Conservation (phyloP, 2,888 invertebrate species). For the Margaritifera margaritifera region DNA sequence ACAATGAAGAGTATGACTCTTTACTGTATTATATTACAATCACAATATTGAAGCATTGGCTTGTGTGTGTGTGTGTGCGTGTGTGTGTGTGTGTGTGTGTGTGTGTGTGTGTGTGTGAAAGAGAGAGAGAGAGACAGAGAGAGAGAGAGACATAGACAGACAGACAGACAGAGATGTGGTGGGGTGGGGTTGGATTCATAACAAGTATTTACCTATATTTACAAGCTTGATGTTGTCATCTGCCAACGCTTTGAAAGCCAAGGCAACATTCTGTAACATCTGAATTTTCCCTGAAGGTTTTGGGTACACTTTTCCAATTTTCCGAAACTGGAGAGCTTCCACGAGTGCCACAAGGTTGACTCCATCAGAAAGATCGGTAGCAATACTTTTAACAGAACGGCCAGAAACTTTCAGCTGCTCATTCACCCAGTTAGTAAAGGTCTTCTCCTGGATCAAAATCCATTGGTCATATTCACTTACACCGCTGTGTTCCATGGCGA, state of each 20-base stretch:
- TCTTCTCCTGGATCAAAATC: constrained; percentile 81
- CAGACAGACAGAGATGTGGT: not conserved
- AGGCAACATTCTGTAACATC: constrained; percentile 94
- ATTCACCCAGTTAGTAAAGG: constrained; percentile 98
- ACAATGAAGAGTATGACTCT: too few relatives aligned
- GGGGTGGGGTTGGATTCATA: not conserved
- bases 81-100: too few relatives aligned
- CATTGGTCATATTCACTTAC: constrained; percentile 74
- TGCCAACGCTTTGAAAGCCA: constrained; percentile 93
- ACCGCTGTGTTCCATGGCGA: too few relatives aligned
- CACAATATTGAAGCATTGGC: too few relatives aligned
- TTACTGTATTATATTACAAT: too few relatives aligned
- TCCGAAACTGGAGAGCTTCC: constrained; percentile 87
- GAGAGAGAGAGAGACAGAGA: too few relatives aligned
- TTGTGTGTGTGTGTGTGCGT: too few relatives aligned
- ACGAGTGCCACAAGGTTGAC: constrained; percentile 92
- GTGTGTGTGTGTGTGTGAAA: too few relatives aligned
- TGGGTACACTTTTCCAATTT: constrained; percentile 76
- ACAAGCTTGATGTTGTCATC: constrained; percentile 97
- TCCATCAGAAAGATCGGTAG: constrained; percentile 92
- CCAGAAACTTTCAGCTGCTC: constrained; percentile 76
- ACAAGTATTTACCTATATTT: constrained; percentile 86
- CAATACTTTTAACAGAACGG: constrained; percentile 84
- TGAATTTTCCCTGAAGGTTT: constrained; percentile 96
- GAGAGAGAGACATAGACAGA: too few relatives aligned